These are phyloP conservation scores for Calosoma granatense DNA, from an alignment of 1,140 invertebrate genomes.

Conservation along the genomic window DNA sequence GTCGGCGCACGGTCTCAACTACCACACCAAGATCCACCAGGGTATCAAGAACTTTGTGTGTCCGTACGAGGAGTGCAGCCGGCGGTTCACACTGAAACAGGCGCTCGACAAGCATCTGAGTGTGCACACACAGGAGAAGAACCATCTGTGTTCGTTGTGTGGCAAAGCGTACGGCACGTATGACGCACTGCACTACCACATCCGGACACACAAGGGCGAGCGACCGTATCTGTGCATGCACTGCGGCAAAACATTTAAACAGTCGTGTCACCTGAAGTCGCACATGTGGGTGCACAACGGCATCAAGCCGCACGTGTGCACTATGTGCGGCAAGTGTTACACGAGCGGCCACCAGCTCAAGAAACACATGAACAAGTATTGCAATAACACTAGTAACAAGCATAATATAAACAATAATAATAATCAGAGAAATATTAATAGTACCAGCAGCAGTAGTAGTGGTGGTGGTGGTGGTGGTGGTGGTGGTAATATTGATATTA, in stretches of 20 bases:
- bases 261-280: not conserved
- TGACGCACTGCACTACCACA: constrained; percentile 1
- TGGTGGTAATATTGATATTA: not conserved
- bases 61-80: not conserved
- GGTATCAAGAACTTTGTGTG: not conserved
- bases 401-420: not conserved
- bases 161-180: constrained; percentile 14
- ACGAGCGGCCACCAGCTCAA: constrained; percentile 5
- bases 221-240: constrained; percentile 4
- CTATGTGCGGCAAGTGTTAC: constrained; percentile 1
- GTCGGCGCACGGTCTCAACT: not conserved
- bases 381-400: not conserved
- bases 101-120: constrained; percentile 35
- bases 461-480: no score
- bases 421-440: not conserved
- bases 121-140: constrained; percentile 33
- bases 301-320: not conserved
- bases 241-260: constrained; percentile 8
- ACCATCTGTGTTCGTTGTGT: constrained; percentile 13
- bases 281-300: constrained; percentile 4
- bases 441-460: no score
- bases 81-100: not conserved
- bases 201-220: not conserved
- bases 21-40: not conserved
- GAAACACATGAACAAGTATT: not conserved